Evolutionary conservation across 2,113 vertebrate species (phyloP).

Genomic region (Bubo scandiacus): DNA sequence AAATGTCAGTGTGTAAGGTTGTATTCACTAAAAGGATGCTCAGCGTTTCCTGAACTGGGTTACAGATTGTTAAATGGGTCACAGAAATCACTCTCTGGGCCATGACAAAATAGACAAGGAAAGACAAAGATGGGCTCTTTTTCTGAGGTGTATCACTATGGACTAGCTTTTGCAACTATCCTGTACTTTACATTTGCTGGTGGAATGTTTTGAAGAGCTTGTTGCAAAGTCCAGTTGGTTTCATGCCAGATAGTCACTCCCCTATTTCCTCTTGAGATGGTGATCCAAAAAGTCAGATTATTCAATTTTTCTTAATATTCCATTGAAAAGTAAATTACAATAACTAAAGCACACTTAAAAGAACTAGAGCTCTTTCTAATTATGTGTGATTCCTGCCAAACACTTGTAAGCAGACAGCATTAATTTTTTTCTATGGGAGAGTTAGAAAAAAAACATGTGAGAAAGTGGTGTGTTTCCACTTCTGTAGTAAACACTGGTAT

Average conservation of each 20-base stretch:
- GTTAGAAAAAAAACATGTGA: neutral
- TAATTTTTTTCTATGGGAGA: neutral
- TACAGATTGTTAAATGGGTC: neutral
- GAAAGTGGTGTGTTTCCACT: neutral
- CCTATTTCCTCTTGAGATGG: neutral
- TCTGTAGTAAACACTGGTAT: neutral
- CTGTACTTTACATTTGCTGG: neutral
- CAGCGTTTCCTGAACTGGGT: neutral
- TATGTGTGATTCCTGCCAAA: neutral
- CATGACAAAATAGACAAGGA: neutral
- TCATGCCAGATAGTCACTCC: neutral
- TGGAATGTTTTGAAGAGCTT: neutral
- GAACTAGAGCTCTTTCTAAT: neutral
- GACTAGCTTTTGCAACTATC: neutral
- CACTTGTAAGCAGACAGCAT: constrained; percentile 12
- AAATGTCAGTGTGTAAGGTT: neutral
- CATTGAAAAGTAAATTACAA: neutral
- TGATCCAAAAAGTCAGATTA: neutral
- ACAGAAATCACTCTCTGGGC: neutral
- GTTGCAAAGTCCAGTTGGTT: neutral
- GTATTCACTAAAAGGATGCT: neutral
- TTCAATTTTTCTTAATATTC: neutral
- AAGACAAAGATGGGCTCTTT: fast-evolving
- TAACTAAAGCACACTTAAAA: constrained; percentile 14
- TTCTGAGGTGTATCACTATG: neutral